A percentile compares a stretch with the other conserved stretches of the same genome.
Evolutionary conservation across 1,140 invertebrate genomes (phyloP).

Genomic region (Zelostemma sp.): DNA sequence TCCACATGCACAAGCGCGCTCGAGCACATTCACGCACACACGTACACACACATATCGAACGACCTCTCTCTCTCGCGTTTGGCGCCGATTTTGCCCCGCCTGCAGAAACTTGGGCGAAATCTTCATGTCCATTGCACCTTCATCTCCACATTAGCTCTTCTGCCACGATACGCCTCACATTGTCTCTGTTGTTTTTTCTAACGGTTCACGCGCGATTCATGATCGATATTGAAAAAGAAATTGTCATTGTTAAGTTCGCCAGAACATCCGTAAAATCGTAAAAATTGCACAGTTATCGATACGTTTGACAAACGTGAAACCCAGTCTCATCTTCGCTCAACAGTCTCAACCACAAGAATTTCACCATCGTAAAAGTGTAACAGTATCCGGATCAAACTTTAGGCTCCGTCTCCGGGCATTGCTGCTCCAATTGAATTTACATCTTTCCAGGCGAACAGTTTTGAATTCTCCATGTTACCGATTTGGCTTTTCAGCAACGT

Average conservation of each 20-base stretch:
- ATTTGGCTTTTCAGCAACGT: too few relatives aligned
- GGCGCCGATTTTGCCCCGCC: conserved; percentile 27
- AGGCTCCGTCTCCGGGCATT: too few relatives aligned
- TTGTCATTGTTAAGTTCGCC: conserved; percentile 10
- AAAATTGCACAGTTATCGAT: too few relatives aligned
- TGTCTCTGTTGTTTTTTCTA: conserved; percentile 16
- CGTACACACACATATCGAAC: conserved; percentile 22
- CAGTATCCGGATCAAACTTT: too few relatives aligned
- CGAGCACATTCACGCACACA: not conserved
- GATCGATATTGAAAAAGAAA: conserved; percentile 9
- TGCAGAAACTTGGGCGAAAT: conserved; percentile 37
- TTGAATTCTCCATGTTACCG: too few relatives aligned
- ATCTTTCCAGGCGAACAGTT: too few relatives aligned
- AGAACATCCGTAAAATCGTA: not conserved
- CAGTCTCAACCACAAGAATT: too few relatives aligned
- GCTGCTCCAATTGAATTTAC: too few relatives aligned
- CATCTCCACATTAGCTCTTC: conserved; percentile 5
- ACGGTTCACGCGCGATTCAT: conserved; percentile 7
- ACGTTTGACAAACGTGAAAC: too few relatives aligned
- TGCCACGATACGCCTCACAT: conserved; percentile 4
- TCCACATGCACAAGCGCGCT: not conserved
- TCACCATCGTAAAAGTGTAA: too few relatives aligned
- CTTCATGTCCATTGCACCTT: conserved; percentile 28
- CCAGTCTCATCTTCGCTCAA: too few relatives aligned
- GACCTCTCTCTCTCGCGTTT: conserved; percentile 47